Evolutionary conservation across 2,888 invertebrate genomes (phyloP).

Genomic region (Norana najaformis): DNA sequence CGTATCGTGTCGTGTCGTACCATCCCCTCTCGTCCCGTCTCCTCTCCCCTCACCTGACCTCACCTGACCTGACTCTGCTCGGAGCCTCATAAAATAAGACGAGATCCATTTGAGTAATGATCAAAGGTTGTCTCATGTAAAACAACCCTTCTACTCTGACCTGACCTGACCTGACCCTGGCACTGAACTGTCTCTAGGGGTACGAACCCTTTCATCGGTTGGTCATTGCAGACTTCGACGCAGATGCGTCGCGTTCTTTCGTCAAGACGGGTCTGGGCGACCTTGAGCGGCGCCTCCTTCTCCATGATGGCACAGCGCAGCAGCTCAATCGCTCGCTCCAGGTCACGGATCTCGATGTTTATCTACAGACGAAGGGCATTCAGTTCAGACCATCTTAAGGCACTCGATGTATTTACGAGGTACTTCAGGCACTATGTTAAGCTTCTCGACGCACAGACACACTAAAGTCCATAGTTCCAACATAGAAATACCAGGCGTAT

Average conservation of each 20-base stretch:
- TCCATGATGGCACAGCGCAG: constrained; percentile 87
- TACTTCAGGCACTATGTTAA: too few relatives aligned
- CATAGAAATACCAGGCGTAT: neutral
- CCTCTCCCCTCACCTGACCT: too few relatives aligned
- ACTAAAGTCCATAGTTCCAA: neutral
- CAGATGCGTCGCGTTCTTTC: constrained; percentile 85
- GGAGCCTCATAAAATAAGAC: too few relatives aligned
- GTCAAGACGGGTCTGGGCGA: constrained; percentile 81
- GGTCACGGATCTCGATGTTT: constrained; percentile 78
- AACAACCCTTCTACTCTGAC: too few relatives aligned
- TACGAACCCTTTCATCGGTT: constrained; percentile 75
- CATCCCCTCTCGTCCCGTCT: neutral
- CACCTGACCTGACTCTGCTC: too few relatives aligned
- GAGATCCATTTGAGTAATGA: too few relatives aligned
- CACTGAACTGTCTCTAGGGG: too few relatives aligned
- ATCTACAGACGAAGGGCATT: neutral
- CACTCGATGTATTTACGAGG: too few relatives aligned
- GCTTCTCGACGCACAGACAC: too few relatives aligned
- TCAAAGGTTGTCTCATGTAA: too few relatives aligned
- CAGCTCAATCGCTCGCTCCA: constrained; percentile 85
- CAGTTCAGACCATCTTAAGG: too few relatives aligned
- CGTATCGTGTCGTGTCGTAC: neutral
- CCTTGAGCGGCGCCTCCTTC: constrained; percentile 68
- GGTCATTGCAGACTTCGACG: constrained; percentile 85
- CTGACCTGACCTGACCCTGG: too few relatives aligned